Conservation (phyloP, 2,797 vertebrate species). For the Carapus acus region DNA sequence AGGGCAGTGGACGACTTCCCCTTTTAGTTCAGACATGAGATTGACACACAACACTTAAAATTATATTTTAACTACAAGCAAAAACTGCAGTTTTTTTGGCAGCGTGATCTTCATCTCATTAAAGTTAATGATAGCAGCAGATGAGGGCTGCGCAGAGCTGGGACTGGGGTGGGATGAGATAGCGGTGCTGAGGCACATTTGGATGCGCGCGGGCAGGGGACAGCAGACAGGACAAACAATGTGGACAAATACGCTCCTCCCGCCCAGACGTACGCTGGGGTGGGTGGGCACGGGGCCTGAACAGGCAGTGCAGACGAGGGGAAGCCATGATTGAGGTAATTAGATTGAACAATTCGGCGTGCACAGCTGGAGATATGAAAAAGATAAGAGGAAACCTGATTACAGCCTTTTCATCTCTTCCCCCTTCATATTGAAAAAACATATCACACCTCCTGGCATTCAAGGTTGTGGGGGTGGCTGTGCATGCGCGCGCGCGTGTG, state of each 20-base stretch:
- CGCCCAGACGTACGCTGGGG: conserved; percentile 6
- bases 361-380: background rate
- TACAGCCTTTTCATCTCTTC: conserved; percentile 3
- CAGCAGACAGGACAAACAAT: conserved; percentile 25
- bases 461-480: background rate
- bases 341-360: background rate
- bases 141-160: conserved; percentile 9
- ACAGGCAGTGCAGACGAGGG: conserved; percentile 1
- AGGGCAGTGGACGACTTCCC: too few relatives aligned
- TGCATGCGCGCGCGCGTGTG: conserved; percentile 2
- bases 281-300: background rate
- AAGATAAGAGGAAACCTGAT: conserved; percentile 15
- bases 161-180: conserved; percentile 15
- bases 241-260: conserved; percentile 2
- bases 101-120: background rate
- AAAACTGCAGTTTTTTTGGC: background rate
- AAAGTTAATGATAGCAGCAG: conserved; percentile 19
- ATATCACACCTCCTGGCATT: background rate
- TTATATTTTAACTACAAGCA: too few relatives aligned
- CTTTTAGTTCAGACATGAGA: too few relatives aligned
- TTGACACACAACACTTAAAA: too few relatives aligned
- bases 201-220: conserved; percentile 3
- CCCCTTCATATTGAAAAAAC: background rate
- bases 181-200: conserved; percentile 2
- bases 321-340: background rate